Conservation (phyloP, 2,797 vertebrate genomes). For the Chiroxiphia lanceolata region DNA sequence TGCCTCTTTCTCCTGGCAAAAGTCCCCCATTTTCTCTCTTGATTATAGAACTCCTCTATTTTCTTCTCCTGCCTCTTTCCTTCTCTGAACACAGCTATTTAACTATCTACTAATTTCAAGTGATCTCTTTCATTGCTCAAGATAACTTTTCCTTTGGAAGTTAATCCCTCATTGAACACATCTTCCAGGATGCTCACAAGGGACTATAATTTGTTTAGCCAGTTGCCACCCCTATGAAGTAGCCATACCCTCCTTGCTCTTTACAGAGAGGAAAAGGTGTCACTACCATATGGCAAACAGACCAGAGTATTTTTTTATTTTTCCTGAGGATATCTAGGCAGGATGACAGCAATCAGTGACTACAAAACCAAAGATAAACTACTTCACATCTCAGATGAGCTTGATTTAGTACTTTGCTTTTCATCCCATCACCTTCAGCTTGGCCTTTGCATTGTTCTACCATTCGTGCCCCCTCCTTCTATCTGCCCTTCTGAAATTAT, state of each 20-base stretch:
- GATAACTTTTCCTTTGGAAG: conserved; percentile 4
- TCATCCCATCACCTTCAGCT: neutral
- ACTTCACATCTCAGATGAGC: neutral
- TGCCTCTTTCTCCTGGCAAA: neutral
- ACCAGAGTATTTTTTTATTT: neutral
- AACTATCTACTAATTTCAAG: neutral
- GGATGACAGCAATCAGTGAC: neutral
- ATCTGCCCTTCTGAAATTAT: neutral
- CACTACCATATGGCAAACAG: neutral
- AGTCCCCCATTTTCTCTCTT: neutral
- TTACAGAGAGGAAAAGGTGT: neutral
- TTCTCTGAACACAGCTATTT: neutral
- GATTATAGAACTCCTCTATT: neutral
- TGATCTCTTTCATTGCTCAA: neutral
- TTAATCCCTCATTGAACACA: neutral
- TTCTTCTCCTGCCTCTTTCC: neutral
- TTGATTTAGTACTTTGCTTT: neutral
- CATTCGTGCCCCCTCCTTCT: neutral
- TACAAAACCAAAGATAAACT: neutral
- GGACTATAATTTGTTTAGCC: neutral
- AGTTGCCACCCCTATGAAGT: neutral
- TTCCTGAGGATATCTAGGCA: neutral
- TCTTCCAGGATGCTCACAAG: neutral
- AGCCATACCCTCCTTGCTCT: neutral
- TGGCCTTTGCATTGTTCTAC: neutral